phyloP scores from a whole-genome alignment of 2,113 vertebrate genomes.

The Lampris megalopsis region DNA sequence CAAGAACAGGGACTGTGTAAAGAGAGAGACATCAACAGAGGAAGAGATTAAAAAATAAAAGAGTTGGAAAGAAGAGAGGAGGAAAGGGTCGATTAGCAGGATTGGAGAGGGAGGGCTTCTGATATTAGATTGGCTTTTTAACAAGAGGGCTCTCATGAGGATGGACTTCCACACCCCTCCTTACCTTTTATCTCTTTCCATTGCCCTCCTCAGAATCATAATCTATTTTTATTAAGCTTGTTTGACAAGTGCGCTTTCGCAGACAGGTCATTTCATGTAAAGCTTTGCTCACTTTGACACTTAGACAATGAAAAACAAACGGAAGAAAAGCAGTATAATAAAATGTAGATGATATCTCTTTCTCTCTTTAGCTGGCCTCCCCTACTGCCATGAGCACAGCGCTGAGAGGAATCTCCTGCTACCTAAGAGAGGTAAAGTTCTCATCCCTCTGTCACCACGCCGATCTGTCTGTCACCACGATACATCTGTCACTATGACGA shows the following conservation, averaged over 20 bases:
- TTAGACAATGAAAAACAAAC: too few species aligned
- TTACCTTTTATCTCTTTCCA: too few species aligned
- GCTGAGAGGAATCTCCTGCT: constrained; percentile 90
- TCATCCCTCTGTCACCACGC: too few species aligned
- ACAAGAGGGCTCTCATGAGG: constrained; percentile 43
- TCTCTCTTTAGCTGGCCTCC: constrained; percentile 84
- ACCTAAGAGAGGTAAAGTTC: constrained; percentile 88
- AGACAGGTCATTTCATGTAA: too few species aligned
- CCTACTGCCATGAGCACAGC: constrained; percentile 89
- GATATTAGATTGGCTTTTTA: constrained; percentile 57
- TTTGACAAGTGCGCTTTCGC: too few species aligned
- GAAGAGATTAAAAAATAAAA: constrained; percentile 69
- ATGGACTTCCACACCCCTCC: constrained; percentile 56
- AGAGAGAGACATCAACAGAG: constrained; percentile 47
- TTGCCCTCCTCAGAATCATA: too few species aligned
- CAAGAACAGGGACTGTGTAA: constrained; percentile 34
- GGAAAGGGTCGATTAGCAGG: constrained; percentile 28
- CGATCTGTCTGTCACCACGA: too few species aligned
- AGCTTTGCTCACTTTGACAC: too few species aligned
- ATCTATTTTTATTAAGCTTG: too few species aligned
- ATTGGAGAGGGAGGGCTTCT: constrained; percentile 29
- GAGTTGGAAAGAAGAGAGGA: constrained; percentile 6
- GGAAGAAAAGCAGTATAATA: not conserved
- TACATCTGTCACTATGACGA: too few species aligned
- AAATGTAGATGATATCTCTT: constrained; percentile 1